Evolutionary conservation across 2,113 vertebrate genomes (phyloP), one percentile per base, ranked within the genome.

Genomic region (Ceyx margarethae): DNA sequence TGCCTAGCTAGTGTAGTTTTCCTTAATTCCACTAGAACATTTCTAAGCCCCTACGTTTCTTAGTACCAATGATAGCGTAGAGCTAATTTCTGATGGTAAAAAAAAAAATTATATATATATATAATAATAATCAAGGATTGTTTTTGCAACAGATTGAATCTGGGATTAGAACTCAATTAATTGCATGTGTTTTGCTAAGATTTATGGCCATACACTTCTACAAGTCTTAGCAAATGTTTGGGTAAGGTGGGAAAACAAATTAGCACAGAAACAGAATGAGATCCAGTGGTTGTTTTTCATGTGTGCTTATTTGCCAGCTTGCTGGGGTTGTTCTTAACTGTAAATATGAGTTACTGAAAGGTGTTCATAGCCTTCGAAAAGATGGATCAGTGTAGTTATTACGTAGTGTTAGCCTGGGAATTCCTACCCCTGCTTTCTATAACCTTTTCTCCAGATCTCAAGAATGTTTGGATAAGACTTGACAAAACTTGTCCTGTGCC

Each of bases 91-190:
- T 82, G n/a, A 72, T 56, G 18, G 64, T 25, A 76, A 25, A 58
- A 87, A 81, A 57, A 11, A 16, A 35, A 35, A 35, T 35, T 37
- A 37, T 37, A 37, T 37, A 37, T 37, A 37, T 35, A 37, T 10
- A 37, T 37, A 37, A 37, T 37, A 37, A 37, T 37, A 37, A 37
- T 37, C 37, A 37, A 37, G 37, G 37, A 10, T 6, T 79, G 35
- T 71, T 94, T 84, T 84, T 60, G 87, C 43, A 81, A 69, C n/a
- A 85, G 40, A 67, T 37, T 79, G 75, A 83, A 85, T 57, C 45
- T 92, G 21, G 68, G 46, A 84, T n/a, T 64, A 66, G 48, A 74
- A 40, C 43, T 65, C 68, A 57, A 81, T 77, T 85, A 92, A 71
- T 48, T 23, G 9, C 20, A 20, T 62, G 33, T 22, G 35, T 65